These are phyloP conservation scores for Epinotia nisella DNA, from an alignment of 2,888 invertebrate species.

Conservation along the genomic window DNA sequence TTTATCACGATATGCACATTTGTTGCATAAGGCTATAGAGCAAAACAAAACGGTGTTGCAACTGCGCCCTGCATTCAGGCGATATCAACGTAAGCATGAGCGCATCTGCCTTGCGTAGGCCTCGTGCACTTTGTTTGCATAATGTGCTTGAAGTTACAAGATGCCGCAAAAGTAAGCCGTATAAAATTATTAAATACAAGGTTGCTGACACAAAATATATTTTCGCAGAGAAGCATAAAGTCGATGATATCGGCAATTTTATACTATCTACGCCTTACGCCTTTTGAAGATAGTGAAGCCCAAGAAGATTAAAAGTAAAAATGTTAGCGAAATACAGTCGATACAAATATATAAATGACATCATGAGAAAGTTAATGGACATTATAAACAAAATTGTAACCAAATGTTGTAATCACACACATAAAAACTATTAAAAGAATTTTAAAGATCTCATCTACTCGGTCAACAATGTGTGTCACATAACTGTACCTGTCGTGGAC, in stretches of 20 bases:
- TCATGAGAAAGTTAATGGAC: constrained; percentile 3
- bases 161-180: constrained; percentile 7
- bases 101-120: constrained; percentile 42
- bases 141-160: constrained; percentile 27
- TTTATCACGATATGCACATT: constrained; percentile 44
- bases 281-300: background rate
- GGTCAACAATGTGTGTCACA: constrained; percentile 64
- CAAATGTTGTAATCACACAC: constrained; percentile 6
- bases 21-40: constrained; percentile 43
- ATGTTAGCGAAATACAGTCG: background rate
- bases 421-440: constrained; percentile 40
- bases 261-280: background rate
- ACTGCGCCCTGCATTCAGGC: constrained; percentile 46
- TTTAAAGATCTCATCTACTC: constrained; percentile 52
- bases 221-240: background rate
- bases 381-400: constrained; percentile 3
- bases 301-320: background rate
- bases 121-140: constrained; percentile 41
- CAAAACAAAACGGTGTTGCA: constrained; percentile 46
- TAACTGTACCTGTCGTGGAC: constrained; percentile 73
- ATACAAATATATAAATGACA: background rate
- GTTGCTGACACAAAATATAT: background rate
- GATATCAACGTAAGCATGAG: constrained; percentile 45
- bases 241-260: background rate
- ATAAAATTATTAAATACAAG: constrained; percentile 39